These are phyloP conservation scores for Crotalus helleri DNA, from an alignment of 2,113 vertebrate species.

Conservation along the genomic window DNA sequence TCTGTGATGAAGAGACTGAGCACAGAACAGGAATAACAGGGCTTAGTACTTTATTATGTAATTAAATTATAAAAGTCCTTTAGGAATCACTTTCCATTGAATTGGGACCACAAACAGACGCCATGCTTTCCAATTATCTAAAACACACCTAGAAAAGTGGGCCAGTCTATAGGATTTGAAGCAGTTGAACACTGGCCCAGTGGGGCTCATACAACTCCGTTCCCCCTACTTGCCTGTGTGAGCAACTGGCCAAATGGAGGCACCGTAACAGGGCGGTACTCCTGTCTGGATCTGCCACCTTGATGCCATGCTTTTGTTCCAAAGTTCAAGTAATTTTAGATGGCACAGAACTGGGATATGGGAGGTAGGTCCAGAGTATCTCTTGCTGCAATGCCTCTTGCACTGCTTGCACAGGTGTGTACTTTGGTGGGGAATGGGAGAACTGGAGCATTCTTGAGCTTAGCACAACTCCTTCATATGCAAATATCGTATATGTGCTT, in stretches of 20 bases:
- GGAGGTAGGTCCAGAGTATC: neutral
- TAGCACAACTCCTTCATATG: neutral
- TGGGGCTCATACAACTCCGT: neutral
- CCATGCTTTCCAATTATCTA: neutral
- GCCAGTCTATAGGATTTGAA: neutral
- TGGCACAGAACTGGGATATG: neutral
- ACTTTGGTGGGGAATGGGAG: neutral
- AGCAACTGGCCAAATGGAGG: neutral
- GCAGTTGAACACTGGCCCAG: neutral
- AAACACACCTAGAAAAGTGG: fast-evolving
- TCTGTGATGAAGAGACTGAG: neutral
- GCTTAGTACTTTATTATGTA: neutral
- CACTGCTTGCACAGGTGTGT: neutral
- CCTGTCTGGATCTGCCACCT: neutral
- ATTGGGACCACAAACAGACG: neutral
- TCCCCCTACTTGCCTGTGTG: neutral
- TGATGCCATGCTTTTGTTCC: neutral
- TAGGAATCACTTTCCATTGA: neutral
- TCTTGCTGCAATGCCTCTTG: neutral
- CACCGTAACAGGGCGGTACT: neutral
- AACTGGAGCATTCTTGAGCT: neutral
- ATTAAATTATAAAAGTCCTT: neutral
- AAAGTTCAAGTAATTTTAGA: neutral
- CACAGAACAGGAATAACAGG: neutral
- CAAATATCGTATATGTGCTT: neutral